Evolutionary conservation across 2,888 invertebrate species (phyloP).

Genomic region (Ennomos fuscantarius): DNA sequence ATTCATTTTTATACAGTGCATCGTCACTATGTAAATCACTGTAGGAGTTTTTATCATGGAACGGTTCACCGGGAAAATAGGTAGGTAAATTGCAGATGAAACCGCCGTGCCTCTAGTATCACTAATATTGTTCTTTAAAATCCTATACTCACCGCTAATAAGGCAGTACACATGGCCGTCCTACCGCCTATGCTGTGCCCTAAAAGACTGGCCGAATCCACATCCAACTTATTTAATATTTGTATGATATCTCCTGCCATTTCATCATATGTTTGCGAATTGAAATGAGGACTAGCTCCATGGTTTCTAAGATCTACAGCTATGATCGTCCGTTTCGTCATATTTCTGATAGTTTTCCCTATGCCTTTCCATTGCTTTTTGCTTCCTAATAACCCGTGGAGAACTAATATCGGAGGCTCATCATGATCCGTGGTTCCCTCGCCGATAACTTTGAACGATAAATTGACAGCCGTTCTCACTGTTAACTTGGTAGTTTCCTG

Average conservation of each 20-base stretch:
- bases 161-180: conserved; percentile 91
- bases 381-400: conserved; percentile 95
- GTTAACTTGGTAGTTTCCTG: conserved; percentile 17
- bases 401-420: conserved; percentile 74
- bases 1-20: too few species aligned
- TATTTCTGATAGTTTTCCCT: conserved; percentile 88
- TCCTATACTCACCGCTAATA: conserved; percentile 86
- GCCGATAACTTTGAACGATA: conserved; percentile 69
- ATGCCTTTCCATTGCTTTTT: conserved; percentile 95
- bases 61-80: too few species aligned
- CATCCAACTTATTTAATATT: conserved; percentile 85
- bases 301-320: conserved; percentile 97
- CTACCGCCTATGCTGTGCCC: conserved; percentile 98
- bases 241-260: conserved; percentile 90
- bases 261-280: conserved; percentile 89
- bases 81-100: too few species aligned
- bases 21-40: too few species aligned
- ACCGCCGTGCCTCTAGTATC: too few species aligned
- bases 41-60: too few species aligned
- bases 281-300: conserved; percentile 94
- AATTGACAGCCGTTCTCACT: conserved; percentile 50
- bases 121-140: too few species aligned
- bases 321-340: conserved; percentile 90
- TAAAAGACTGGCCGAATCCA: conserved; percentile 87
- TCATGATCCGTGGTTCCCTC: conserved; percentile 46